Conservation (phyloP, 2,113 vertebrate genomes). For the Anser cygnoides region DNA sequence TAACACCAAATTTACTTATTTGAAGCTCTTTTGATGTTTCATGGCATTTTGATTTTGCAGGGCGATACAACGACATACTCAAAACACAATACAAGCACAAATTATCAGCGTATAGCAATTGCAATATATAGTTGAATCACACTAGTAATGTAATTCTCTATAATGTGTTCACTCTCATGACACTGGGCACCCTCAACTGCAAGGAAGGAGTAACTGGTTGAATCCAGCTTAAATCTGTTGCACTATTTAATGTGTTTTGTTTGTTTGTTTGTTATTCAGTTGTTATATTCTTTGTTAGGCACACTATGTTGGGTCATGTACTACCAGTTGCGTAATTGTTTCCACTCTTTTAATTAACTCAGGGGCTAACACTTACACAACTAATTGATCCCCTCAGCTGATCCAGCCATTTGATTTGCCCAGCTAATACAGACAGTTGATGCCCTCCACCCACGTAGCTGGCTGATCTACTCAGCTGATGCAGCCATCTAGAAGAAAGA, state of each 20-base stretch:
- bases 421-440: neutral
- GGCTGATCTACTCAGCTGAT: neutral
- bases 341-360: neutral
- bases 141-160: neutral
- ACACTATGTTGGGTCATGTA: accelerated
- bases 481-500: neutral
- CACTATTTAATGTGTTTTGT: neutral
- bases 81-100: neutral
- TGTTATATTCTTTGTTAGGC: neutral
- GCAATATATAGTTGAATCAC: neutral
- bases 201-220: neutral
- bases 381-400: neutral
- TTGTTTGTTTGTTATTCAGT: neutral
- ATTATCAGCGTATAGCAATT: neutral
- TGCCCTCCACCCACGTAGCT: too few species aligned
- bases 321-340: neutral
- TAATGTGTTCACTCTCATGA: accelerated
- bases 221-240: neutral
- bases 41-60: neutral
- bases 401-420: neutral
- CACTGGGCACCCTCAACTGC: neutral
- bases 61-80: neutral
- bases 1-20: neutral
- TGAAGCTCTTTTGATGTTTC: neutral
- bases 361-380: neutral